Base-by-base conservation (phyloP, 2,113 vertebrate species). In the Gymnarchus niloticus region DNA sequence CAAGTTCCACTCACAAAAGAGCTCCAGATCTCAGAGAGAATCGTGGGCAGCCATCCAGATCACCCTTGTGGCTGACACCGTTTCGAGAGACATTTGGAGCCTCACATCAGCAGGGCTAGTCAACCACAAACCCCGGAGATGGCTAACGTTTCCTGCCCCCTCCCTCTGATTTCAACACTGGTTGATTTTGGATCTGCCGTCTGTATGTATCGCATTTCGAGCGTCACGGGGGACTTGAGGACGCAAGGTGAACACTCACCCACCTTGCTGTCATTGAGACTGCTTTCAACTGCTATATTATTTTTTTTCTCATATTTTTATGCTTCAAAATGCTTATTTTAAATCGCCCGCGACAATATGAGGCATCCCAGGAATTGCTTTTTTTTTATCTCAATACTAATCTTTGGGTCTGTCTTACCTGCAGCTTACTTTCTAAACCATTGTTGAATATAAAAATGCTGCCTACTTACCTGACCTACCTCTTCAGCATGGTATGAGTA, bases 241-340 rank as follows among this genome's bases (percentile, higher is more conserved):
- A 73, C 19, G 10, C 65, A 41, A 73, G 65, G 33, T 73, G 33
- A 73, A 73, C 33, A 41, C 5, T 41, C 19, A 73, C 4, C 33
- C 65, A 73, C 65, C 28, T 17, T 41, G 65, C 14, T 73, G 7
- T 73, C 65, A 41, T 37, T 10, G 12, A 0, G 4, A 6, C 61
- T 69, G 28, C 4, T 80, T 80, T 46, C 12, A 86, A 88, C 81
- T 59, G 85, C 88, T 86, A 85, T 73, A 84, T n/a, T n/a, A n/a
- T n/a, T n/a, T n/a, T n/a, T n/a, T n/a, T n/a, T n/a, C n/a, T n/a
- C n/a, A n/a, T n/a, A n/a, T n/a, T n/a, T n/a, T n/a, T n/a, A 6
- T 69, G 28, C 12, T n/a, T 41, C 0, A 3, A 37, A 41, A 73
- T 37, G 33, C 41, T 41, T 19, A 6, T 12, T n/a, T n/a, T n/a